Conservation (phyloP, 2,888 invertebrate genomes). For the Polydesmus complanatus region DNA sequence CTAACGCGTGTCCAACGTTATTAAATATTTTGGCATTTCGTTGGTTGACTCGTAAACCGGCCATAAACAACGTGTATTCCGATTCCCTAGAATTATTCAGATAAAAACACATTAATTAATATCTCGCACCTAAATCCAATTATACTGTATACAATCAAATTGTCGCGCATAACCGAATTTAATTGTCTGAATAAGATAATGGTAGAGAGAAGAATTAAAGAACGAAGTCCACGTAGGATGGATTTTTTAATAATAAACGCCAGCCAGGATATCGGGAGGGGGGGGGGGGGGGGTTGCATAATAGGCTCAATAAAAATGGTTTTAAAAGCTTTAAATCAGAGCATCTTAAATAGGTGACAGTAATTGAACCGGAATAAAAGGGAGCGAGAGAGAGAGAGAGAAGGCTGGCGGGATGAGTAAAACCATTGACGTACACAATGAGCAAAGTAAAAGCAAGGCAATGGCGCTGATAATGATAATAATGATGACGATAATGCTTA, state of each 20-base stretch:
- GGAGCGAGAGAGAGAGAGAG: background rate
- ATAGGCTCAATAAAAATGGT: too few species aligned
- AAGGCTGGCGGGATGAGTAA: background rate
- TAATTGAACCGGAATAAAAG: too few species aligned
- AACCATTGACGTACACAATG: background rate
- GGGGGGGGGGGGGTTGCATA: too few species aligned
- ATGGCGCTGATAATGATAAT: background rate
- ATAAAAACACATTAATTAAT: too few species aligned
- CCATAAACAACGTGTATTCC: conserved; percentile 86
- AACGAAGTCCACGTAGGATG: background rate
- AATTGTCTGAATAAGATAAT: background rate
- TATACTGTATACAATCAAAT: background rate
- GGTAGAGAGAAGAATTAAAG: too few species aligned
- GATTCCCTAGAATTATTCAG: conserved; percentile 65
- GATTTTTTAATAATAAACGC: conserved; percentile 3
- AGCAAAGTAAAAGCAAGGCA: background rate
- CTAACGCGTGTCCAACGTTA: conserved; percentile 91
- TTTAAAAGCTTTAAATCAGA: too few species aligned
- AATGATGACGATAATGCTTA: background rate
- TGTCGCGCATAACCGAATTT: too few species aligned
- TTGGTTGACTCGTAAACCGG: conserved; percentile 69
- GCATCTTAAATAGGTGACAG: too few species aligned
- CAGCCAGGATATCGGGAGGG: background rate
- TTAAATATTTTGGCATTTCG: conserved; percentile 92
- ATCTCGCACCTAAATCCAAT: background rate